phyloP scores from a whole-genome alignment of 2,797 vertebrate species.

The Chanos chanos region DNA sequence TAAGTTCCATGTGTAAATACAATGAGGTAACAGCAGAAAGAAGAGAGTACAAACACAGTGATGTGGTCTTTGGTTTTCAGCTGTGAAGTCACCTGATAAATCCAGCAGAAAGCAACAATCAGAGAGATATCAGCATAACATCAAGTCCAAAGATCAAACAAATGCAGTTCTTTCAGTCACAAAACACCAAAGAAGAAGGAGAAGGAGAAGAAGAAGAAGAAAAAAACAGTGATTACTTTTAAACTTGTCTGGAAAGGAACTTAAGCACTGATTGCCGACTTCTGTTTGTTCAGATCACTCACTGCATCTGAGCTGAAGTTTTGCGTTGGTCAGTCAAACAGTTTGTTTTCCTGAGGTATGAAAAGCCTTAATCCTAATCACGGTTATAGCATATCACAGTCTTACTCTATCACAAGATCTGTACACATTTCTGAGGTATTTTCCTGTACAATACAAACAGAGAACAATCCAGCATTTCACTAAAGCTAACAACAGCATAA shows the following conservation, averaged over 20 bases:
- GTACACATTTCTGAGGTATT: constrained; percentile 10
- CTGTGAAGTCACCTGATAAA: constrained; percentile 51
- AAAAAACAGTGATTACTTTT: no score
- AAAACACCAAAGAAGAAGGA: constrained; percentile 9
- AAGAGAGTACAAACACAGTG: constrained; percentile 38
- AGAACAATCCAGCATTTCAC: constrained; percentile 34
- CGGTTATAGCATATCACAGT: constrained; percentile 16
- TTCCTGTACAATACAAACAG: constrained; percentile 30
- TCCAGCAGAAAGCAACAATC: constrained; percentile 21
- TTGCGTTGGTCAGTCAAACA: background rate
- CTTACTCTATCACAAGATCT: constrained; percentile 19
- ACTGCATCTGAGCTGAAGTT: no score
- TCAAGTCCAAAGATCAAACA: constrained; percentile 27
- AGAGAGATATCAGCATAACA: constrained; percentile 25
- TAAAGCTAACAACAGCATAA: constrained; percentile 1
- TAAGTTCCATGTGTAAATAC: constrained; percentile 46
- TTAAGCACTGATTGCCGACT: no score
- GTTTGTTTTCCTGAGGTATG: background rate
- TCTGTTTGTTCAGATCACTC: no score
- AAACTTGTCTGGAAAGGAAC: background rate
- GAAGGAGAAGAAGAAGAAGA: no score
- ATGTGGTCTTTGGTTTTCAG: constrained; percentile 51
- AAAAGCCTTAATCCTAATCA: constrained; percentile 1
- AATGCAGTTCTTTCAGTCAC: constrained; percentile 15
- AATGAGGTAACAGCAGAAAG: constrained; percentile 31